Conservation (phyloP, 2,888 invertebrate species). For the Hirudinaria manillensis region DNA sequence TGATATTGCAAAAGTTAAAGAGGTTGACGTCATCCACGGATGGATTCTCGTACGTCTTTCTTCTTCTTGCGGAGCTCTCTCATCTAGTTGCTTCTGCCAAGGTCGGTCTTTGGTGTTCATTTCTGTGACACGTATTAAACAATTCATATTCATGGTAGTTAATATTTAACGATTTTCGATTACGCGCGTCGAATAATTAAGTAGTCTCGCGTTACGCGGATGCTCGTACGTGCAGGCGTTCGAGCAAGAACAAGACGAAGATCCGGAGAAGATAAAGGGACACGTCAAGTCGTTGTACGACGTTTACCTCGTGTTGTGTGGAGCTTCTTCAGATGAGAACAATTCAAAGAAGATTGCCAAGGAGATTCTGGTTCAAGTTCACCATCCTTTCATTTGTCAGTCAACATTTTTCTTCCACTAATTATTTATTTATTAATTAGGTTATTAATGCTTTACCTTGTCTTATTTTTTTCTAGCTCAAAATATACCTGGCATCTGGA, state of each 20-base stretch:
- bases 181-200: not conserved
- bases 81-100: conserved; percentile 17
- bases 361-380: conserved; percentile 67
- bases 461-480: not conserved
- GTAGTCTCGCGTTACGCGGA: no score
- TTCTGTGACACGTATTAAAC: not conserved
- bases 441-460: not conserved
- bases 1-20: conserved; percentile 62
- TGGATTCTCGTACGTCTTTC: conserved; percentile 62
- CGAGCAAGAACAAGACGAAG: no score
- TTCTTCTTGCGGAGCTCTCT: conserved; percentile 65
- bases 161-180: not conserved
- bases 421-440: not conserved
- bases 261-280: no score
- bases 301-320: not conserved
- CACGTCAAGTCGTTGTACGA: not conserved
- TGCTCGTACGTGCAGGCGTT: no score
- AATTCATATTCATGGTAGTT: not conserved
- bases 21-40: conserved; percentile 59
- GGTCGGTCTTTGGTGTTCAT: conserved; percentile 15
- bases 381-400: conserved; percentile 67
- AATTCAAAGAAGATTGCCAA: conserved; percentile 64
- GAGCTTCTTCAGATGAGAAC: conserved; percentile 47
- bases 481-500: conserved; percentile 63
- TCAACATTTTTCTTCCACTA: not conserved